Conservation (phyloP, 2,113 vertebrate genomes). For the Oreochromis aureus region DNA sequence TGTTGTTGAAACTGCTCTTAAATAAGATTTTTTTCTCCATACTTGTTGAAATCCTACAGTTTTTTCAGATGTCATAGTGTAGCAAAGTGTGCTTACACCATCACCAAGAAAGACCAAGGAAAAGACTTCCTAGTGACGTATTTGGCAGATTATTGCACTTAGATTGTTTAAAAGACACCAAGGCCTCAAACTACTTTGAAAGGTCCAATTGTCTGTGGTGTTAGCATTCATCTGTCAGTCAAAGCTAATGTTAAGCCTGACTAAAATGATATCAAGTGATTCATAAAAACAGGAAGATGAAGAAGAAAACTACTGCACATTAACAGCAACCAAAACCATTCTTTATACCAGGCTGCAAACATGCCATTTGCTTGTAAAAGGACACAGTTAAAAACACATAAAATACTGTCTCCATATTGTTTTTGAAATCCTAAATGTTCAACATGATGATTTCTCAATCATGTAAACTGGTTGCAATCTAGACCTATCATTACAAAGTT, state of each 20-base stretch:
- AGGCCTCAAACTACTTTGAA: not conserved
- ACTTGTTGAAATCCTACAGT: not conserved
- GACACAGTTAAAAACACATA: not conserved
- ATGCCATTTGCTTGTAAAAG: not conserved
- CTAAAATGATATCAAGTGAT: not conserved
- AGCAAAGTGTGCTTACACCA: not conserved
- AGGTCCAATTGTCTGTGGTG: not conserved
- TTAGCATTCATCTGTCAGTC: not conserved
- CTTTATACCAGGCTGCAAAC: not conserved
- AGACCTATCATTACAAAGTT: not conserved
- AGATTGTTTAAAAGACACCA: not conserved
- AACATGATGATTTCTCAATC: not conserved
- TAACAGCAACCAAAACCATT: not conserved
- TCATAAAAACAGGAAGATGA: not conserved
- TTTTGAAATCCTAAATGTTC: not conserved
- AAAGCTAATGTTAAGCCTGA: not conserved
- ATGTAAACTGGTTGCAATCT: not conserved
- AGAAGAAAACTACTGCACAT: not conserved
- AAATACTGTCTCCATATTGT: not conserved
- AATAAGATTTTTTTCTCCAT: not conserved
- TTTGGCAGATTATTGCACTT: not conserved
- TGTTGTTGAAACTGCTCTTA: not conserved
- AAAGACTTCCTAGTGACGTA: accelerated
- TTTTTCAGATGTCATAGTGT: not conserved
- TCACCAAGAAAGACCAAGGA: not conserved